A percentile compares a stretch with the other conserved stretches of the same genome.
phyloP scores from a whole-genome alignment of 2,113 vertebrate species.

The Myrmecobius fasciatus region DNA sequence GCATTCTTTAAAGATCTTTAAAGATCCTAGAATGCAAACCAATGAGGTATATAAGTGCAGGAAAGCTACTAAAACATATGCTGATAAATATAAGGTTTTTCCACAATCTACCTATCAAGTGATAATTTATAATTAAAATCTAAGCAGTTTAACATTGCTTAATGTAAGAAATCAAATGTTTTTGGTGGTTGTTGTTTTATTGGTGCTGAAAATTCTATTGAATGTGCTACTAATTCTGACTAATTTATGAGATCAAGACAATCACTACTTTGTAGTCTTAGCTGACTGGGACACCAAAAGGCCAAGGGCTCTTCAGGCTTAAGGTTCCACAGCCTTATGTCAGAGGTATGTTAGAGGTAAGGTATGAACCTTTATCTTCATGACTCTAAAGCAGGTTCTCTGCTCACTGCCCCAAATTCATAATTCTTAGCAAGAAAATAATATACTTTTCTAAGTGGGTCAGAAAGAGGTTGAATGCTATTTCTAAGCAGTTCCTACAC shows the following conservation, averaged over 20 bases:
- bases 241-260: not conserved
- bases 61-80: not conserved
- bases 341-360: not conserved
- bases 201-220: not conserved
- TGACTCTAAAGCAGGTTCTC: not conserved
- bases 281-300: not conserved
- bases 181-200: not conserved
- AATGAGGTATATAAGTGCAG: not conserved
- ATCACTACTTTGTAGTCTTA: not conserved
- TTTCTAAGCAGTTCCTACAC: not conserved
- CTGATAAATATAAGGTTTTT: not conserved
- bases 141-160: not conserved
- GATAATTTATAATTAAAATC: not conserved
- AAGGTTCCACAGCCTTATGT: not conserved
- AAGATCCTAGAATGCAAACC: not conserved
- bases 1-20: not conserved
- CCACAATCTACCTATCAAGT: not conserved
- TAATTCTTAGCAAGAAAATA: slow-evolving; percentile 19
- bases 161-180: not conserved
- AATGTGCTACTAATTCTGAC: not conserved
- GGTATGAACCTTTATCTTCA: not conserved
- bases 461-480: not conserved
- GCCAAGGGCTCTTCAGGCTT: not conserved
- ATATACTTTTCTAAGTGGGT: slow-evolving; percentile 10
- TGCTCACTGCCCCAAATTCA: not conserved